Evolutionary conservation across 23 tunicate genomes (phyloP).

Genomic region (Trididemnum clinides): DNA sequence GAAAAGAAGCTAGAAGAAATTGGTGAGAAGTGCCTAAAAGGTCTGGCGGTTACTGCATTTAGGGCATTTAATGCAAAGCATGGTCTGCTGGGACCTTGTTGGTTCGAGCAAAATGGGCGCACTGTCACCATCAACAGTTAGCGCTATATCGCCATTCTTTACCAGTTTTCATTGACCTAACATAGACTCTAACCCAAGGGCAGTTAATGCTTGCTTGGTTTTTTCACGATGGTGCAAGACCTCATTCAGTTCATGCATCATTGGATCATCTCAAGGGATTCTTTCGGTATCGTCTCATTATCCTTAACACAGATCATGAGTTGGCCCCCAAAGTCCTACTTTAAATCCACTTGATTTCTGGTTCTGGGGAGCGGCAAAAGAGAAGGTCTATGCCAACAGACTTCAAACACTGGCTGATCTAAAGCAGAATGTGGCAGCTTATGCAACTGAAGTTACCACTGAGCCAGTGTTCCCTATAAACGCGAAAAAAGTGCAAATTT

Average conservation of each 20-base stretch:
- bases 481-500: no score
- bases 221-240: background rate
- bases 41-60: background rate
- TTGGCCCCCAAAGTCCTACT: background rate
- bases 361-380: no score
- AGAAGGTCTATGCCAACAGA: no score
- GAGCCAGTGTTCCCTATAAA: no score
- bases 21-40: background rate
- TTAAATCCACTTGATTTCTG: background rate
- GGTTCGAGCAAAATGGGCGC: background rate
- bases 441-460: no score
- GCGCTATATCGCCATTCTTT: background rate
- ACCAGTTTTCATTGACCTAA: background rate
- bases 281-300: background rate
- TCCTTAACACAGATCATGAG: background rate
- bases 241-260: background rate
- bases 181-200: background rate
- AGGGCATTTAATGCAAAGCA: background rate
- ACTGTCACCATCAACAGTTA: background rate
- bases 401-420: no score
- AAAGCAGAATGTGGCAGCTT: no score
- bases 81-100: background rate
- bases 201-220: background rate
- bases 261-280: background rate
- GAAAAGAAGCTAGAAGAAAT: no score